Conservation (phyloP, 2,113 vertebrate species). For the Notechis scutatus region DNA sequence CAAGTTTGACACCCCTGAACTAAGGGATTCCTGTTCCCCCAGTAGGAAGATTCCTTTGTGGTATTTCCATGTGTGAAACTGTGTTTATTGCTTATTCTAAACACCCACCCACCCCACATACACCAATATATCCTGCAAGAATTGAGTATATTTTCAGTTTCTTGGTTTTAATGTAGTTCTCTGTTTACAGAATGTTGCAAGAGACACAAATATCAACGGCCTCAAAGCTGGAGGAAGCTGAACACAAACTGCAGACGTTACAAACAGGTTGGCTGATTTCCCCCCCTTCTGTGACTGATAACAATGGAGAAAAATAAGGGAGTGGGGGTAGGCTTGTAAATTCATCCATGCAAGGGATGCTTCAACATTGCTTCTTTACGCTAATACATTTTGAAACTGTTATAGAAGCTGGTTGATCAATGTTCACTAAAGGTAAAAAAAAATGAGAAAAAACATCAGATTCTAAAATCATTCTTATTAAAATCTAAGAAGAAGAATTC, state of each 20-base stretch:
- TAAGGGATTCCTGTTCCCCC: neutral
- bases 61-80: neutral
- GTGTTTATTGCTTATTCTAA: neutral
- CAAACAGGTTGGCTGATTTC: constrained; percentile 87
- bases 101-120: neutral
- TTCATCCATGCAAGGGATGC: too few species aligned
- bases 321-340: neutral
- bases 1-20: too few species aligned
- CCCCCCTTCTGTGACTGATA: neutral
- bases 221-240: constrained; percentile 91
- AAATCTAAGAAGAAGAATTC: neutral
- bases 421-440: neutral
- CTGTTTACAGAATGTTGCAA: constrained; percentile 83
- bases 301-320: neutral
- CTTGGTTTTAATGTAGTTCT: constrained; percentile 20
- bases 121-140: neutral
- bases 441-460: too few species aligned
- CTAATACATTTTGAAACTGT: neutral
- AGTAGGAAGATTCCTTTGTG: neutral
- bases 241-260: constrained; percentile 89
- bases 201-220: constrained; percentile 92
- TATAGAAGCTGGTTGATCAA: neutral
- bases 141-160: neutral
- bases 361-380: neutral
- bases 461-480: neutral